Evolutionary conservation across 1,140 invertebrate genomes (phyloP).

Genomic region (Diachasma alloeum): DNA sequence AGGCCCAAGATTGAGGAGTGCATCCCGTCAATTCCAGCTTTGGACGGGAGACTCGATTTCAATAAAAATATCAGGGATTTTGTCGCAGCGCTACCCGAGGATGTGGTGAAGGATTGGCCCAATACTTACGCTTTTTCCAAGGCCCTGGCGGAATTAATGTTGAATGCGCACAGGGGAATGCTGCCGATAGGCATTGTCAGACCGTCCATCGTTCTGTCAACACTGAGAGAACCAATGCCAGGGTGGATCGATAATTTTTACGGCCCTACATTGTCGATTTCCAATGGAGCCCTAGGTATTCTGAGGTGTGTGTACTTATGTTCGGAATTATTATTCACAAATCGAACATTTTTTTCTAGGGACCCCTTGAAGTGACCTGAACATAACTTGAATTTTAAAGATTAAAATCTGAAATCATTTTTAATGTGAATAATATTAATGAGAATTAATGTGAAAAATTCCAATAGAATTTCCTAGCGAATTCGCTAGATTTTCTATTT

Average conservation of each 20-base stretch:
- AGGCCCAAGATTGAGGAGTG: slow-evolving; percentile 62
- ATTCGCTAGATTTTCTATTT: no score
- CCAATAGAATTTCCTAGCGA: no score
- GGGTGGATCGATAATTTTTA: slow-evolving; percentile 98
- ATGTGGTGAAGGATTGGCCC: slow-evolving; percentile 66
- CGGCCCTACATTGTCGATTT: slow-evolving; percentile 69
- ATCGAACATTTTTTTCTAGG: no score
- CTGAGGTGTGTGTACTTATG: not conserved
- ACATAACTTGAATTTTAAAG: no score
- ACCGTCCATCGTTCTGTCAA: slow-evolving; percentile 86
- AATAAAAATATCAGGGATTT: slow-evolving; percentile 68
- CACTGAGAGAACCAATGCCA: slow-evolving; percentile 70
- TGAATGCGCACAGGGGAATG: slow-evolving; percentile 73
- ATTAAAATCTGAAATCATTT: no score
- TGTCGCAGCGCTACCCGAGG: not conserved
- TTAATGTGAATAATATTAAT: no score
- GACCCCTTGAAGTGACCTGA: no score
- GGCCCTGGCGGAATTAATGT: slow-evolving; percentile 79
- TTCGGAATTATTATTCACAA: no score
- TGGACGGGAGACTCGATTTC: not conserved
- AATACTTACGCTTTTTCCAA: slow-evolving; percentile 91
- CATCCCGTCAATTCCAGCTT: not conserved
- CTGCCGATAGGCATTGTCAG: slow-evolving; percentile 86
- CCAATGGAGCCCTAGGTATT: not conserved
- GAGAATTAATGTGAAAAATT: no score